These are phyloP conservation scores for Otolemur crassicaudatus DNA, from an alignment of 2,797 vertebrate genomes.

Conservation along the genomic window DNA sequence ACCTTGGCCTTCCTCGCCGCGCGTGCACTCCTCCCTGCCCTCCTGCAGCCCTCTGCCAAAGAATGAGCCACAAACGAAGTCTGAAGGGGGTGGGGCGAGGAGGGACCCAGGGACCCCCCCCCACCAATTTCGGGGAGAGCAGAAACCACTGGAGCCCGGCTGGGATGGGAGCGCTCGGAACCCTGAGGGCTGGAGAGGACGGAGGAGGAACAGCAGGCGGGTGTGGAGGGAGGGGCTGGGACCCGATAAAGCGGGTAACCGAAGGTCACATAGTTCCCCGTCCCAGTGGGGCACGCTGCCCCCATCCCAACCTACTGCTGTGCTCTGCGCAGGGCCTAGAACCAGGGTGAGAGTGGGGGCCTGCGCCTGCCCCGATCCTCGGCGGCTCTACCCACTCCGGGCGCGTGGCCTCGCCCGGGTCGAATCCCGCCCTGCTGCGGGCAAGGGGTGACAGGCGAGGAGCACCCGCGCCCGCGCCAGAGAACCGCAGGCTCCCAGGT, in stretches of 20 bases:
- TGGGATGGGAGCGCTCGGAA: fast-evolving
- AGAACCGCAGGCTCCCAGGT: neutral
- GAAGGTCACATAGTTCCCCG: neutral
- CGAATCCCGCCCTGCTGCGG: fast-evolving
- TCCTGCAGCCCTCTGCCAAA: too few relatives aligned
- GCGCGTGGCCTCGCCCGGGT: too few relatives aligned
- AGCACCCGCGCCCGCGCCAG: fast-evolving
- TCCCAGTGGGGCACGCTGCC: fast-evolving
- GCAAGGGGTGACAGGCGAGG: neutral
- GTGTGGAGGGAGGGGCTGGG: neutral
- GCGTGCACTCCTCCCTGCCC: fast-evolving
- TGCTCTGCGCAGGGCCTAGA: neutral
- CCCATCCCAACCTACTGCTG: neutral
- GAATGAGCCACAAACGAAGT: neutral
- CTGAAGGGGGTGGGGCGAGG: neutral
- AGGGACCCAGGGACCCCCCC: neutral
- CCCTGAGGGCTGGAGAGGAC: neutral
- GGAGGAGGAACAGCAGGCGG: neutral
- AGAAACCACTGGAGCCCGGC: fast-evolving
- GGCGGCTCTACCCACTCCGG: fast-evolving
- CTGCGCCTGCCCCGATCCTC: neutral
- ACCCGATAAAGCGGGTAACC: fast-evolving
- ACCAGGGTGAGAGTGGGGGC: too few relatives aligned
- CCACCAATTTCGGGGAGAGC: neutral
- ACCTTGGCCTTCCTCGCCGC: neutral